Evolutionary conservation across 2,113 vertebrate genomes (phyloP).

Genomic region (Lagopus leucura): DNA sequence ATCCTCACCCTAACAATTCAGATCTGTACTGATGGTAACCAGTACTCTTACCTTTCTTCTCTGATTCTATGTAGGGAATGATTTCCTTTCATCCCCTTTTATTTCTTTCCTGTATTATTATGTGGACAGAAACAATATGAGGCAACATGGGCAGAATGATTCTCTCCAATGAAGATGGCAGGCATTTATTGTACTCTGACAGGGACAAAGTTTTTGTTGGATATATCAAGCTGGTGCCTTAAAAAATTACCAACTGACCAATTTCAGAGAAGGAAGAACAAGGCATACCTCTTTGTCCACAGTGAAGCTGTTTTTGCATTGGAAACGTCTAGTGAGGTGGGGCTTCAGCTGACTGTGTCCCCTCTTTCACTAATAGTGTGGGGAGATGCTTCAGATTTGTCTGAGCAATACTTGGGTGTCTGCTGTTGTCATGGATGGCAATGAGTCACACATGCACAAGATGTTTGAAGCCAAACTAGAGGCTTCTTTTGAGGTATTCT

Average conservation of each 20-base stretch:
- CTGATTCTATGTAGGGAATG: not conserved
- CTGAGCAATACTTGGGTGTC: not conserved
- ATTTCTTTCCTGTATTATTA: not conserved
- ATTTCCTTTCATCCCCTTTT: not conserved
- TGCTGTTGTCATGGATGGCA: not conserved
- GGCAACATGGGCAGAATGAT: accelerated
- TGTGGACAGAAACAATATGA: accelerated
- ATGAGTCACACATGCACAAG: not conserved
- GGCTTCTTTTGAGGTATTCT: not conserved
- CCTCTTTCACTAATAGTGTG: not conserved
- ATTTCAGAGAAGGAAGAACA: not conserved
- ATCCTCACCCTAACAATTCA: not conserved
- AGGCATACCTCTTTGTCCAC: not conserved
- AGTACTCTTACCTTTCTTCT: not conserved
- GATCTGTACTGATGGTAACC: not conserved
- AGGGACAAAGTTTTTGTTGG: not conserved
- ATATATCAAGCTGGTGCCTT: not conserved
- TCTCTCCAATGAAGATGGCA: not conserved
- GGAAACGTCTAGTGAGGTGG: not conserved
- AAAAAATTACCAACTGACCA: not conserved
- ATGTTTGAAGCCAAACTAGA: not conserved
- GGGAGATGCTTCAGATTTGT: not conserved
- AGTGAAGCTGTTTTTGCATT: not conserved
- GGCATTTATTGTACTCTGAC: accelerated
- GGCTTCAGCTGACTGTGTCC: not conserved